These are phyloP conservation scores for Drosophila suboccidentalis DNA, from an alignment of 2,888 invertebrate species.

Conservation along the genomic window DNA sequence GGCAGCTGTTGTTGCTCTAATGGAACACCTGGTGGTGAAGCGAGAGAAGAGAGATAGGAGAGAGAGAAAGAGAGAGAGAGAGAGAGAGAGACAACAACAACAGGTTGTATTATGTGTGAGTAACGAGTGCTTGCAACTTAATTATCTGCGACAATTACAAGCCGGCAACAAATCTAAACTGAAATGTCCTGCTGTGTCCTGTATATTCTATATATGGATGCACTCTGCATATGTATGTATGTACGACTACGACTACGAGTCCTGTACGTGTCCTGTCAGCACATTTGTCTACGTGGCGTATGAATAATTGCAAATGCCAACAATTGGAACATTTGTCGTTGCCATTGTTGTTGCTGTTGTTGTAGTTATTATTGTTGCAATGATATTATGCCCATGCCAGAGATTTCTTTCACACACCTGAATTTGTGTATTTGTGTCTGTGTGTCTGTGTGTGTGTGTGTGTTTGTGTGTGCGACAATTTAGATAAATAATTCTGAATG, in stretches of 20 bases:
- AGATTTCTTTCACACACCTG: slow-evolving; percentile 45
- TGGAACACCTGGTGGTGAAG: too few species aligned
- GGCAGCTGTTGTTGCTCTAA: background rate
- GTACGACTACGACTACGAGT: slow-evolving; percentile 3
- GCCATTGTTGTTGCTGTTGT: slow-evolving; percentile 20
- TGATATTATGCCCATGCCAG: slow-evolving; percentile 38
- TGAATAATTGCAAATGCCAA: slow-evolving; percentile 81
- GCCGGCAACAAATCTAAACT: slow-evolving; percentile 76
- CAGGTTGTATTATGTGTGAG: slow-evolving; percentile 32
- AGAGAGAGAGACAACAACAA: slow-evolving; percentile 11
- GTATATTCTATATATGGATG: background rate
- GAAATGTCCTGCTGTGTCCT: slow-evolving; percentile 72
- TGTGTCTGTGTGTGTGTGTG: slow-evolving; percentile 14
- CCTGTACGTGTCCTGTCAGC: slow-evolving; percentile 69
- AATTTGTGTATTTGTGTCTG: slow-evolving; percentile 10
- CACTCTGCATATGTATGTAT: slow-evolving; percentile 1
- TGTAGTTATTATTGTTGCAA: slow-evolving; percentile 17
- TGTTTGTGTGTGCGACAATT: slow-evolving; percentile 55
- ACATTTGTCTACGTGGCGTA: slow-evolving; percentile 82
- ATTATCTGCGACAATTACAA: slow-evolving; percentile 80
- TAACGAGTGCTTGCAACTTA: slow-evolving; percentile 70
- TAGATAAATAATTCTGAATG: slow-evolving; percentile 79
- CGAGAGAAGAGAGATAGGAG: background rate
- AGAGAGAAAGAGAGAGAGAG: slow-evolving; percentile 1
- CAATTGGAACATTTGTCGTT: slow-evolving; percentile 72